These are phyloP conservation scores for Heptranchias perlo DNA, from an alignment of 2,113 vertebrate genomes.

Conservation along the genomic window DNA sequence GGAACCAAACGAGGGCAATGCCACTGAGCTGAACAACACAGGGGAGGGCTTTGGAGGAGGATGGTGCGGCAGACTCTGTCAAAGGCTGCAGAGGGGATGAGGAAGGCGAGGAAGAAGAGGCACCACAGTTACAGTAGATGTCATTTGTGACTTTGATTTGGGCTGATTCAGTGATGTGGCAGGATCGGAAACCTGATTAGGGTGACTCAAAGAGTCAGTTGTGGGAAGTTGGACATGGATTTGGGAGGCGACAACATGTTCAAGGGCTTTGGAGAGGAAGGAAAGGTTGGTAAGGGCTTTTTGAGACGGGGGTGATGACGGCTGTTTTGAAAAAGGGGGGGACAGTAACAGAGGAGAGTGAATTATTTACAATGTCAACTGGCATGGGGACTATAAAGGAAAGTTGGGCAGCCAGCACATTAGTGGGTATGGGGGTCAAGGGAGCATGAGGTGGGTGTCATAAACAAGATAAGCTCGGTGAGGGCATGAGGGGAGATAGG, in stretches of 20 bases:
- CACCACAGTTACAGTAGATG: background rate
- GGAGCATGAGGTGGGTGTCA: background rate
- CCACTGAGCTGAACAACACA: background rate
- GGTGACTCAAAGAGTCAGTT: background rate
- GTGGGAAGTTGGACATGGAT: background rate
- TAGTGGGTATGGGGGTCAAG: background rate
- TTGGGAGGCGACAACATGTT: background rate
- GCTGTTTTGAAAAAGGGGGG: background rate
- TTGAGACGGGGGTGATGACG: background rate
- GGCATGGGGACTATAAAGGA: background rate
- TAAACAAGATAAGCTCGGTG: background rate
- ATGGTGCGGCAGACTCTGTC: background rate
- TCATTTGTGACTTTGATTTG: background rate
- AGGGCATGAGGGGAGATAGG: background rate
- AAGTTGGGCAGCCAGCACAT: background rate
- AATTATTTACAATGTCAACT: background rate
- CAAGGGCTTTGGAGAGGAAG: background rate
- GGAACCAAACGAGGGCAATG: background rate
- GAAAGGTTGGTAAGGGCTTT: background rate
- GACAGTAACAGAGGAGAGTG: background rate
- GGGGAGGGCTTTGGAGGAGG: background rate
- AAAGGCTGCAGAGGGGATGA: background rate
- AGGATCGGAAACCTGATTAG: background rate
- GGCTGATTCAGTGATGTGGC: background rate
- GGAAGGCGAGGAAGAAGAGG: background rate